Evolutionary conservation across 2,113 vertebrate genomes (phyloP), one percentile per base, ranked within the genome.

Genomic region (Zapus hudsonius): DNA sequence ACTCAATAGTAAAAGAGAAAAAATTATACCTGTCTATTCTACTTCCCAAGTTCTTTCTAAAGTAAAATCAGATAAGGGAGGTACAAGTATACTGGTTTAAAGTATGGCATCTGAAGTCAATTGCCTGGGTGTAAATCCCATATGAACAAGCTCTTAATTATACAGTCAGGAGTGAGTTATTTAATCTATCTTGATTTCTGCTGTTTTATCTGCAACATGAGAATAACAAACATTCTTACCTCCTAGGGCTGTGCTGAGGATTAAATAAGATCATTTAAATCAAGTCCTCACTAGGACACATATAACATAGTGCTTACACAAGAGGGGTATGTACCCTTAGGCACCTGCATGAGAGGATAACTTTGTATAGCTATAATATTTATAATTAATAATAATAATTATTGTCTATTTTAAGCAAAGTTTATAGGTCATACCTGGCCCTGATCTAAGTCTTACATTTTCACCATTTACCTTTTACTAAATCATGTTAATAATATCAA

Each of bases 41-140:
- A 40, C 63, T 93, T 88, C 19, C 23, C 25, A 85, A 47, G 69
- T 31, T 78, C 42, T 42, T 91, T 78, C n/a, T 85, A 63, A n/a
- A 75, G 42, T 63, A 92, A 73, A 84, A 63, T 81, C 42, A 61
- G 47, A 80, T 36, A 11, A 23, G 9, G 29, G 3, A 83, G 33
- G 40, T 19, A 27, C 61, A 67, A 33, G 20, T n/a, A 12, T 38
- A 44, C 5, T 86, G 36, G 40, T 91, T 78, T 64, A 64, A 33
- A 75, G 55, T 3, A 9, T 7, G 1, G 64, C 73, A 19, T 33
- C 42, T 2, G 1, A 57, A 33, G 15, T 69, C 52, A n/a, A 72
- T 40, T 52, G 15, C 40, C 57, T 22, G 17, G 8, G 11, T 44
- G 3, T 31, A 52, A 86, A 61, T 22, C 10, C 36, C 74, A 69